Base-by-base conservation (phyloP, 2,113 vertebrate species). In the Casuarius casuarius region DNA sequence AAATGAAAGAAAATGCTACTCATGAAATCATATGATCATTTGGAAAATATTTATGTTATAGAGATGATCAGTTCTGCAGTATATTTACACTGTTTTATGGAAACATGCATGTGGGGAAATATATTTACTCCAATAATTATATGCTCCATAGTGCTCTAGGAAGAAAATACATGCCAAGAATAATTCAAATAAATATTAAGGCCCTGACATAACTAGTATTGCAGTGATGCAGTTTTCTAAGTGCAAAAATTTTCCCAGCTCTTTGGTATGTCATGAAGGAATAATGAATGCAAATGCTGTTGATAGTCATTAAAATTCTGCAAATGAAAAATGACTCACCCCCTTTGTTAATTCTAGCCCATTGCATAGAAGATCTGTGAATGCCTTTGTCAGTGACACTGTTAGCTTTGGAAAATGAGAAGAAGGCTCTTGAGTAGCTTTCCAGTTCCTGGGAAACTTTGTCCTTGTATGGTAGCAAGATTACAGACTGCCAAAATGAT, bases 271-370 rank as follows among this genome's bases (percentile, higher is more conserved):
- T 88, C 96, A 85, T 44, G 96, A 89, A 97, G 87, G 83, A 96
- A 97, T 96, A 97, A 93, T 70, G 90, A 85, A 93, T 96, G 87
- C 91, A 96, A 97, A 92, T 96, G 54, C 85, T 97, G 96, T 98
- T 97, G 97, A 94, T 86, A 97, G 97, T 97, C 97, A 97, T 98
- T 98, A 97, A 97, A 92, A 96, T 96, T 91, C 94, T 97, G 96
- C 97, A 97, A 97, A 97, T 97, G 97, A 97, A 97, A 97, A 98
- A 97, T 98, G 96, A 95, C 83, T 97, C 97, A 97, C 88, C 81
- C 49, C 91, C 76, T 96, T 90, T 20, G 63, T 96, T 98, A 97
- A 98, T 97, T 97, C 96, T 83, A 97, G 79, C 92, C 96, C 92
- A 52, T 78, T 96, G 96, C 96, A 94, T 85, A 94, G 90, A 82